phyloP scores from a whole-genome alignment of 2,888 invertebrate genomes.

The Thyatira batis region DNA sequence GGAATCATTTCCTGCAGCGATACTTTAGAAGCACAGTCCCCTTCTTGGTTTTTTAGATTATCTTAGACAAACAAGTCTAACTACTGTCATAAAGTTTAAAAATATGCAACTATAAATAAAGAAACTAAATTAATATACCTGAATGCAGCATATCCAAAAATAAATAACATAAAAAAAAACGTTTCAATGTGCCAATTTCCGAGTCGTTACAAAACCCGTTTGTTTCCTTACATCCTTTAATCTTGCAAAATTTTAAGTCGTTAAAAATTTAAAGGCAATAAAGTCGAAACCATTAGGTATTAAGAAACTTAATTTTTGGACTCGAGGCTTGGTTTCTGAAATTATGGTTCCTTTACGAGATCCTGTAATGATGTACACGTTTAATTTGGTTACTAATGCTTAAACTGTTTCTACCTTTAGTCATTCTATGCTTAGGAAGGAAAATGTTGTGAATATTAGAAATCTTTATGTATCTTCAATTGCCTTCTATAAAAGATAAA shows the following conservation, averaged over 20 bases:
- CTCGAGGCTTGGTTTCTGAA: neutral
- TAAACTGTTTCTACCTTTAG: too few relatives aligned
- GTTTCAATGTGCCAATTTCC: neutral
- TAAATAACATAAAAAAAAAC: neutral
- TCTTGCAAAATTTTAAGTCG: conserved; percentile 5
- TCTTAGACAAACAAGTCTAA: neutral
- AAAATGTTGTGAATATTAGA: too few relatives aligned
- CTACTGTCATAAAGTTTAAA: neutral
- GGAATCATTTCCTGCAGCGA: too few relatives aligned
- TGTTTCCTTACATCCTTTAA: conserved; percentile 4
- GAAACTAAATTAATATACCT: neutral
- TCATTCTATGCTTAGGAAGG: too few relatives aligned
- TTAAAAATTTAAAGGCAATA: conserved; percentile 3
- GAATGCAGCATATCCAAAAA: neutral
- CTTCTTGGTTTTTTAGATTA: too few relatives aligned
- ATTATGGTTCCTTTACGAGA: neutral
- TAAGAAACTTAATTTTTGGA: conserved; percentile 1
- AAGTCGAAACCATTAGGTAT: conserved; percentile 4
- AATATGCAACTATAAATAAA: neutral
- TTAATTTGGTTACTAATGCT: neutral
- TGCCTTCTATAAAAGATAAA: too few relatives aligned
- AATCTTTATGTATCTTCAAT: too few relatives aligned
- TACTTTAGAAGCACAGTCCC: too few relatives aligned
- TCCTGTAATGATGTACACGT: neutral
- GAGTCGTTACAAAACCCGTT: conserved; percentile 3